phyloP scores from a whole-genome alignment of 2,113 vertebrate genomes.

The Hystrix brachyura region DNA sequence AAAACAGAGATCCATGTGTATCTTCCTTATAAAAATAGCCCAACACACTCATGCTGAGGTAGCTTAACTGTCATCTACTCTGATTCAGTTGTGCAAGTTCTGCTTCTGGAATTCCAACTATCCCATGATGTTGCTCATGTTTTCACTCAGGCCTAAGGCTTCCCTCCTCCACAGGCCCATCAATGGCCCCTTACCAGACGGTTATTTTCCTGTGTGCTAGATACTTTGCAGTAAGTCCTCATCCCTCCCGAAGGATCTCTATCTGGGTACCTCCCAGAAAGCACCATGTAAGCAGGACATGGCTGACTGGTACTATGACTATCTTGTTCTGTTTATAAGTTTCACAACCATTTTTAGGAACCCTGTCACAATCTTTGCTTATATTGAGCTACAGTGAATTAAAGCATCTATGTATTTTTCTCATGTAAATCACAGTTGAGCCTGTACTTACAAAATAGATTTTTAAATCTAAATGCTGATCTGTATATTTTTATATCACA shows the following conservation, averaged over 20 bases:
- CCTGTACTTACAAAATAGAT: neutral
- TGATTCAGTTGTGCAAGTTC: neutral
- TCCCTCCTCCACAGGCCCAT: neutral
- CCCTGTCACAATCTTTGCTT: neutral
- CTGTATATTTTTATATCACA: neutral
- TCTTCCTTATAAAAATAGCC: neutral
- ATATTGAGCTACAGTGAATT: neutral
- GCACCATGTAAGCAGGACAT: neutral
- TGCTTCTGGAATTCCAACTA: neutral
- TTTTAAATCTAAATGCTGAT: conserved; percentile 13
- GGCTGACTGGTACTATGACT: neutral
- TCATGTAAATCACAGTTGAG: neutral
- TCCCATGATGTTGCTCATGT: neutral
- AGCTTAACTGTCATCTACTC: neutral
- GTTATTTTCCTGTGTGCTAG: neutral
- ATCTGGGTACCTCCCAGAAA: neutral
- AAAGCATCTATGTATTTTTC: neutral
- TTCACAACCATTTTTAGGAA: neutral
- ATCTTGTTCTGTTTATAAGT: neutral
- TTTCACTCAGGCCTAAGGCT: neutral
- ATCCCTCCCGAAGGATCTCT: neutral
- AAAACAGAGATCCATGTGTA: neutral
- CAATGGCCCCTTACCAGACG: neutral
- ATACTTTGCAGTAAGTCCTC: neutral
- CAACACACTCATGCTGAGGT: neutral